phyloP scores from a whole-genome alignment of 2,797 vertebrate species.

The Scarus forsteni region DNA sequence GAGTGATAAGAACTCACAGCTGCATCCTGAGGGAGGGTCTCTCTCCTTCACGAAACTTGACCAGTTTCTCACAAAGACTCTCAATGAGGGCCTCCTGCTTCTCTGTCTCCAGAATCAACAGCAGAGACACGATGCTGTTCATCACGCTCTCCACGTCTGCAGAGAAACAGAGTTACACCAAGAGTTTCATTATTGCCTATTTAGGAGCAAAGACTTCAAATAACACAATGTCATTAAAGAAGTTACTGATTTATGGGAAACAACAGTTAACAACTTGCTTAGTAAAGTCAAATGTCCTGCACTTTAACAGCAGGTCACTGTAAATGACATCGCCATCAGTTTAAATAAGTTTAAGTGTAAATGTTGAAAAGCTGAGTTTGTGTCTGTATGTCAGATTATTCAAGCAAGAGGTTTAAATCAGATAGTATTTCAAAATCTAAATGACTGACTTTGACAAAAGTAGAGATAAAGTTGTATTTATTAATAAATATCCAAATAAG shows the following conservation, averaged over 20 bases:
- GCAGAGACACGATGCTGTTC: constrained; percentile 97
- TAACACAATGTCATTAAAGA: background rate
- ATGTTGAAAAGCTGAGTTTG: no score
- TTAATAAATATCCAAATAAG: no score
- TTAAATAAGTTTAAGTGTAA: no score
- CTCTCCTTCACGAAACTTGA: constrained; percentile 97
- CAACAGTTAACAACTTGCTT: background rate
- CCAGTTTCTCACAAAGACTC: constrained; percentile 96
- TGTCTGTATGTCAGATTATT: no score
- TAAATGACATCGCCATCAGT: no score
- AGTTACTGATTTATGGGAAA: background rate
- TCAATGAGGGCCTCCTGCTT: constrained; percentile 97
- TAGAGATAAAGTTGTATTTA: no score
- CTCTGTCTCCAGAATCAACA: constrained; percentile 96
- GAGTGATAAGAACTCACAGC: constrained; percentile 87
- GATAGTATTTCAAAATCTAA: no score
- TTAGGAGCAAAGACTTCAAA: background rate
- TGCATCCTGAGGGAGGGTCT: constrained; percentile 96
- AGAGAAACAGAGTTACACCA: constrained; percentile 15
- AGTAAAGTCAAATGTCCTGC: background rate
- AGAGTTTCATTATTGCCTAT: background rate
- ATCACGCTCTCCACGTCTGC: constrained; percentile 97
- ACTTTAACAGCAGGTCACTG: no score
- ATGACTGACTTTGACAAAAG: no score
- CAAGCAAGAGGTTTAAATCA: no score